Conservation (phyloP, 2,797 vertebrate genomes). For the Leuciscus waleckii region DNA sequence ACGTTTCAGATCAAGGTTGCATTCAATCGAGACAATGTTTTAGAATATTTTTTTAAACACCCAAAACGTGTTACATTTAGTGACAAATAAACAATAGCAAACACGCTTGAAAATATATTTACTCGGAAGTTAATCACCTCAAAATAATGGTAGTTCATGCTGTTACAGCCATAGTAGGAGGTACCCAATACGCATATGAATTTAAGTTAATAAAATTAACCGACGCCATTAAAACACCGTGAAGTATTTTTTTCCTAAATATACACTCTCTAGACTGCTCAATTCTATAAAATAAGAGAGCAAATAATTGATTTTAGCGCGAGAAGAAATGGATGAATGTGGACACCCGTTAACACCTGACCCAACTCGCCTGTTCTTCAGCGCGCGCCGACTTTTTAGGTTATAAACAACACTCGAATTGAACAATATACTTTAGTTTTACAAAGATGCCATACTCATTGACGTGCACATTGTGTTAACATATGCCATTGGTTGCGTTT, state of each 20-base stretch:
- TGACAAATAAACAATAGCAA: background rate
- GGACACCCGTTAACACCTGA: conserved; percentile 77
- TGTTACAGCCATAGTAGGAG: background rate
- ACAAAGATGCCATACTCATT: background rate
- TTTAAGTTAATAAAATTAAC: conserved; percentile 57
- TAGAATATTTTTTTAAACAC: background rate
- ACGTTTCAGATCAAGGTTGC: background rate
- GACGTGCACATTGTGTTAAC: background rate
- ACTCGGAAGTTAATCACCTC: background rate
- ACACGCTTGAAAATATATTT: background rate
- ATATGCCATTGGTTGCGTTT: background rate
- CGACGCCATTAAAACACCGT: background rate
- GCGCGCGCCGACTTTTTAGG: conserved; percentile 79
- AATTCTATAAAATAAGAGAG: conserved; percentile 84
- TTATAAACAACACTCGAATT: conserved; percentile 70
- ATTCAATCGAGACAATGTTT: background rate
- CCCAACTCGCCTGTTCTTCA: conserved; percentile 74
- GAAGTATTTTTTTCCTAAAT: conserved; percentile 28
- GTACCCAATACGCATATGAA: conserved; percentile 3
- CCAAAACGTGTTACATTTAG: background rate
- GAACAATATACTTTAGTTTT: background rate
- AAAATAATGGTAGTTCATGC: background rate
- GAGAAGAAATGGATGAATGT: conserved; percentile 75
- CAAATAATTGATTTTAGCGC: conserved; percentile 65
- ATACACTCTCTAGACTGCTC: conserved; percentile 59